Base-by-base conservation (phyloP, 2,113 vertebrate species). In the Psephotus haematonotus region DNA sequence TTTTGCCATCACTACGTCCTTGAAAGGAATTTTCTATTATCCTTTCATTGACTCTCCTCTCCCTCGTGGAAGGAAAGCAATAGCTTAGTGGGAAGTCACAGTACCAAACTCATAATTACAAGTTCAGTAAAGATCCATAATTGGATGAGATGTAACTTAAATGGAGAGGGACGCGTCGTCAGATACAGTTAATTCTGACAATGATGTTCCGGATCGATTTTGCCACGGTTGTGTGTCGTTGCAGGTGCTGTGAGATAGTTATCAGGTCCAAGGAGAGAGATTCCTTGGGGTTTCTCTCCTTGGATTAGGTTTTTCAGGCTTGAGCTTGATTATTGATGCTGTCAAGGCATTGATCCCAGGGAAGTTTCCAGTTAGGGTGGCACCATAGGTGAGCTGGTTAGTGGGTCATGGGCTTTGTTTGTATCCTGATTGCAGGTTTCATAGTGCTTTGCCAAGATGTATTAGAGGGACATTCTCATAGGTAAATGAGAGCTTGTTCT, bases 11-110 rank as follows among this genome's bases (percentile, higher is more conserved):
- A 0, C 82, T 35, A 69, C 11, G 33, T 92, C 94, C 90, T 94
- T 95, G 95, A 95, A 96, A 94, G 76, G 90, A 95, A 79, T 95
- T 95, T 95, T 84, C 92, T 81, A 88, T 97, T 97, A 95, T 93
- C 75, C 60, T 82, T 92, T 95, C 93, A 95, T 91, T 94, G 93
- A 97, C 92, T 97, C 59, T 92, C 25, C n/a, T 93, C 63, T 96
- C 91, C 88, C 95, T 93, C 2, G 67, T 78, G 93, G 88, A 96
- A 83, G 79, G 82, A 83, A 76, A 75, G 92, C 81, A 86, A 47
- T 90, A 93, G 82, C 76, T 16, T 92, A 62, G 95, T 86, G 87
- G 88, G 88, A 93, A 95, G 82, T 87, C 65, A 44, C 75, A 88
- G 92, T 55, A 90, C 68, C 76, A 71, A 93, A 93, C 94, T 95